phyloP scores from a whole-genome alignment of 2,113 vertebrate genomes.

The Myodes glareolus region DNA sequence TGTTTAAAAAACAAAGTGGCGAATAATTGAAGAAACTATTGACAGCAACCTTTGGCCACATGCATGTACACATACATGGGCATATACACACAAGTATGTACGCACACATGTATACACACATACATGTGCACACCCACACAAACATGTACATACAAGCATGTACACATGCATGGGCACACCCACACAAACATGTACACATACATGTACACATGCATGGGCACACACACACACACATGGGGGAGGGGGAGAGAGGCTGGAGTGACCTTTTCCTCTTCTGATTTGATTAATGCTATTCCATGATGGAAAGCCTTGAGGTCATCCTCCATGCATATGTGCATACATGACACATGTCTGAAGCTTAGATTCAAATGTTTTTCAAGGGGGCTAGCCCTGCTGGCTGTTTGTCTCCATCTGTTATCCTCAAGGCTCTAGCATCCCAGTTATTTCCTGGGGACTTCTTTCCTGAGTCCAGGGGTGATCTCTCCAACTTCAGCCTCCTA shows the following conservation, averaged over 20 bases:
- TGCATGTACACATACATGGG: neutral
- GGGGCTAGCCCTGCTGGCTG: neutral
- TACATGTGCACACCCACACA: neutral
- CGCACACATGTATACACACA: neutral
- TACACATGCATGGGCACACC: neutral
- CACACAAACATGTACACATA: neutral
- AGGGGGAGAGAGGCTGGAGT: neutral
- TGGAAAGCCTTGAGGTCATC: neutral
- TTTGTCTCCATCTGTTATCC: constrained; percentile 65
- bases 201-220: neutral
- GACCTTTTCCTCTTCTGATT: neutral
- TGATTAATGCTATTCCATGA: neutral
- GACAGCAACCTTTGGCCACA: neutral
- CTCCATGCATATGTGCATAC: neutral
- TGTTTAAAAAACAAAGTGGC: neutral
- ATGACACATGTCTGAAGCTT: neutral
- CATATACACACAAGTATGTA: neutral
- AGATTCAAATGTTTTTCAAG: neutral
- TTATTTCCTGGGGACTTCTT: constrained; percentile 54
- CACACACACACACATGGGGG: neutral
- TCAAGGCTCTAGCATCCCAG: constrained; percentile 16
- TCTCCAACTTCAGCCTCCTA: constrained; percentile 53
- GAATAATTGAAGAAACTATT: neutral
- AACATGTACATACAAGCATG: neutral
- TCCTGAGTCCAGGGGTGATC: constrained; percentile 20